phyloP scores from a whole-genome alignment of 2,113 vertebrate genomes.

The Sminthopsis crassicaudata region DNA sequence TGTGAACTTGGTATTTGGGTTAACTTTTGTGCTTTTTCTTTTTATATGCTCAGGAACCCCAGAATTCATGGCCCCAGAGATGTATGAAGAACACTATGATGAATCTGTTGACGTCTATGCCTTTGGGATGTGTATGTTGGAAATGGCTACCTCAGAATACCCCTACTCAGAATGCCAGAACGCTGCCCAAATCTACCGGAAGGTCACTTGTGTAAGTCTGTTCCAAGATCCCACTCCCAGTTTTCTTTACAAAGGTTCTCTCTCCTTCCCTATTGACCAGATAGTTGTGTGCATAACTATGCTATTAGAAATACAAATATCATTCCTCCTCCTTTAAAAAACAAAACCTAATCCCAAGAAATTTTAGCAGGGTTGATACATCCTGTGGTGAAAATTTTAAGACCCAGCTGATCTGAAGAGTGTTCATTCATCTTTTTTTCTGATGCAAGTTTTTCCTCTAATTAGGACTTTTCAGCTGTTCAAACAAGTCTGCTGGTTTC shows the following conservation, averaged over 20 bases:
- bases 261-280: background rate
- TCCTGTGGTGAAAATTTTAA: background rate
- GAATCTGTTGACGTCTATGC: constrained; percentile 98
- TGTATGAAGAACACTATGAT: constrained; percentile 99
- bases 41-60: constrained; percentile 89
- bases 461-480: background rate
- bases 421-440: constrained; percentile 30
- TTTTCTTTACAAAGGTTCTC: background rate
- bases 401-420: background rate
- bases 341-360: background rate
- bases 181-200: constrained; percentile 98
- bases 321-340: constrained; percentile 15
- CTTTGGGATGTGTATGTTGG: constrained; percentile 99
- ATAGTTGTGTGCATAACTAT: background rate
- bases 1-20: background rate
- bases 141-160: constrained; percentile 99
- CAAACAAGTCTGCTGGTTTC: background rate
- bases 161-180: constrained; percentile 99
- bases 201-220: constrained; percentile 97
- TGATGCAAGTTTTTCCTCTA: background rate
- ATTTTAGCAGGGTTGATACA: background rate
- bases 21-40: background rate
- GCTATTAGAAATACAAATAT: constrained; percentile 12
- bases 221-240: background rate
- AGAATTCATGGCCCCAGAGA: constrained; percentile 99